Evolutionary conservation across 2,797 vertebrate species (phyloP).

Genomic region (Phyllotis vaccarum): DNA sequence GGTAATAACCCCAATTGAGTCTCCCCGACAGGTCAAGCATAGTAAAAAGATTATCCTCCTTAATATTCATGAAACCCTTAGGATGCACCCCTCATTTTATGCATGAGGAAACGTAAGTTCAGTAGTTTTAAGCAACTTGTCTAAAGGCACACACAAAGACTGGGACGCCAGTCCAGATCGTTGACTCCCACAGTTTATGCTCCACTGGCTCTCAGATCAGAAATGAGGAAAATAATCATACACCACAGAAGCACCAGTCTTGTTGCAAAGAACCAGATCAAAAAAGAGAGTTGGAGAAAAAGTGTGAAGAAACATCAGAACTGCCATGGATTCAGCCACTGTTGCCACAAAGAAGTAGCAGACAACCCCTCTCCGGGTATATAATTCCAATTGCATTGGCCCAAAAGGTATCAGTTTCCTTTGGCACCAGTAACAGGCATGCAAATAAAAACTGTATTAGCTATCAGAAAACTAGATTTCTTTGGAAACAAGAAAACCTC

Average conservation of each 20-base stretch:
- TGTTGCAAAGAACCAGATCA: neutral
- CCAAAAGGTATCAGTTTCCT: neutral
- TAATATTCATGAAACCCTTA: slow-evolving; percentile 60
- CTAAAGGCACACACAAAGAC: slow-evolving; percentile 34
- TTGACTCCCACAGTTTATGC: neutral
- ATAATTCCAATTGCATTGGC: neutral
- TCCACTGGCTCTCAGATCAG: slow-evolving; percentile 10
- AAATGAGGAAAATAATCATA: neutral
- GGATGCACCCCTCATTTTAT: slow-evolving; percentile 34
- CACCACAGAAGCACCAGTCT: neutral
- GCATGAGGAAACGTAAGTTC: slow-evolving; percentile 43
- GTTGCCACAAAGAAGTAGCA: neutral
- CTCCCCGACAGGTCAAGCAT: neutral
- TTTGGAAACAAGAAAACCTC: slow-evolving; percentile 25
- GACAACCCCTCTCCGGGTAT: neutral
- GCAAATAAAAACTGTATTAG: neutral
- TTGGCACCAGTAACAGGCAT: neutral
- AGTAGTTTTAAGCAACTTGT: slow-evolving; percentile 47
- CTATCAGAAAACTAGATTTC: neutral
- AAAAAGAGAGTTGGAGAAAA: neutral
- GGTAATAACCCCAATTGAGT: slow-evolving; percentile 9
- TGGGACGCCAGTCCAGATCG: neutral
- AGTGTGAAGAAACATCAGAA: neutral
- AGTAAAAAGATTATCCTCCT: slow-evolving; percentile 43
- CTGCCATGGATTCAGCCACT: neutral